Base-by-base conservation (phyloP, 2,113 vertebrate species). In the Sinocyclocheilus grahami region DNA sequence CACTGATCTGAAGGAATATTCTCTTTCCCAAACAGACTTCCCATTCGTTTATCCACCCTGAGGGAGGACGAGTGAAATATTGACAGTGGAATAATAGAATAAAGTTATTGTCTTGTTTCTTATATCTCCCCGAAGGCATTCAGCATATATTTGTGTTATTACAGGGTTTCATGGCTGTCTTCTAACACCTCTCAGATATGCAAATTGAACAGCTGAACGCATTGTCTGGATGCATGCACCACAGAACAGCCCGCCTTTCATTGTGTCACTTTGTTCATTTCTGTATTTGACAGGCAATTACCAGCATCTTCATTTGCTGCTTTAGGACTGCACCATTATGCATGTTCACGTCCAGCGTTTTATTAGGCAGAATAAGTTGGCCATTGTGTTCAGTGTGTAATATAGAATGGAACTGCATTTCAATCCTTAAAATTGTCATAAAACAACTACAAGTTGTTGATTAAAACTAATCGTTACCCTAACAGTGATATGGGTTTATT, bases 231-330 rank as follows among this genome's bases (percentile, higher is more conserved):
- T 71, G 67, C 67, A 71, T 16, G 27, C 4, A 9, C 27, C 1
- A 10, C 24, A 78, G 27, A 78, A 78, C 42, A 6, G 12, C 48
- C n/a, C 0, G 10, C 22, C 76, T 78, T 78, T 78, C 75, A 78
- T 33, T 78, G 75, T 78, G 75, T 53, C 75, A 78, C 75, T 53
- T 78, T 78, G 24, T 87, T n/a, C 87, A 90, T 91, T 91, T 83
- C 80, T 82, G 90, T 90, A 91, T 90, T 90, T 90, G 92, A 92
- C 92, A 90, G 91, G 90, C 91, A 90, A 90, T 93, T 91, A 91
- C 89, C 74, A 86, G 90, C 91, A 90, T 93, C 86, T 46, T 14
- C 79, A 87, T 78, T 89, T 88, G 48, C 7, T 53, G 51, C 48
- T 78, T 78, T 55, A 33, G 78, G 10, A 62, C 78, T 13, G 78